A percentile compares a stretch with the other conserved stretches of the same genome.
Evolutionary conservation across 2,113 vertebrate genomes (phyloP).

Genomic region (Aldabrachelys gigantea): DNA sequence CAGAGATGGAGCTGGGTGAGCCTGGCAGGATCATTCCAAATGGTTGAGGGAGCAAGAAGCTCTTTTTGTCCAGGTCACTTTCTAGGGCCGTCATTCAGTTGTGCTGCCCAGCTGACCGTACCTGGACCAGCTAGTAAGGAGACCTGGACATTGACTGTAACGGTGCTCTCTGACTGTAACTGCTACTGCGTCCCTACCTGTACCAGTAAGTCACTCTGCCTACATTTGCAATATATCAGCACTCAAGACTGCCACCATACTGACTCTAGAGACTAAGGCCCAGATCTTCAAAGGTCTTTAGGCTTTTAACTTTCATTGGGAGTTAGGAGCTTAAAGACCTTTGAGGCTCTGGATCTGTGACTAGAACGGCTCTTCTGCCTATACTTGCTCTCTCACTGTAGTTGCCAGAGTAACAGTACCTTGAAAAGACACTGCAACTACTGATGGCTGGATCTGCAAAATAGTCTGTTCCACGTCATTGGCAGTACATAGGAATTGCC

Average conservation of each 20-base stretch:
- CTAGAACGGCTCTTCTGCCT: background rate
- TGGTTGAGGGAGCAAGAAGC: background rate
- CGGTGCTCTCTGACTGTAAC: background rate
- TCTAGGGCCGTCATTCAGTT: background rate
- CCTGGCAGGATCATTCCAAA: background rate
- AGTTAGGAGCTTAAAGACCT: background rate
- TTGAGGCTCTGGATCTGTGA: background rate
- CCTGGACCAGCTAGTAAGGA: background rate
- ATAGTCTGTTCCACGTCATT: slow-evolving; percentile 49
- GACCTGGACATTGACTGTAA: background rate
- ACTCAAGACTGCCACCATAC: background rate
- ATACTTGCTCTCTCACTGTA: background rate
- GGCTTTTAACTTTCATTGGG: background rate
- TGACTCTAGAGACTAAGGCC: background rate
- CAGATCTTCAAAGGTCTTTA: background rate
- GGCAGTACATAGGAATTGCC: background rate
- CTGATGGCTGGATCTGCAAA: slow-evolving; percentile 21
- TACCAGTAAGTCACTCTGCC: background rate
- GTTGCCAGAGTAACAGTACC: background rate
- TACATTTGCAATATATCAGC: background rate
- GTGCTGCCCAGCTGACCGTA: background rate
- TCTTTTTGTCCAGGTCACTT: background rate
- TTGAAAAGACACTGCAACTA: background rate
- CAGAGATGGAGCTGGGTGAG: background rate
- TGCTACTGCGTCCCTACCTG: background rate